Percentiles rank a stretch among this genome's conserved stretches.
These are phyloP conservation scores for Agapornis roseicollis DNA, from an alignment of 2,113 vertebrate genomes.

Conservation along the genomic window DNA sequence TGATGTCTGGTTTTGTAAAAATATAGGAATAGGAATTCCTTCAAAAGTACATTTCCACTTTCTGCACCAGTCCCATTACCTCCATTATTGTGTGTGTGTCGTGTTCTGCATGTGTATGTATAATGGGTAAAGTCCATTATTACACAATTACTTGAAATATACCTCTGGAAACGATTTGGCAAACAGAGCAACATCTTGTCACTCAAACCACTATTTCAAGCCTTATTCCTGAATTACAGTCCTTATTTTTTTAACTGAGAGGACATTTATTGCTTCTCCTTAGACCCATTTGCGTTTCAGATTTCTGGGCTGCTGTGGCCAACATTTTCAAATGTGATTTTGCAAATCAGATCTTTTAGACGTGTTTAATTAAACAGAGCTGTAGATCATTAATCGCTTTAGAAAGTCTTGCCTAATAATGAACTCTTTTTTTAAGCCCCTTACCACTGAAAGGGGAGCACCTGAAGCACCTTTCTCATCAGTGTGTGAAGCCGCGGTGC, in stretches of 20 bases:
- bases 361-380: background rate
- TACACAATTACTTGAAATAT: background rate
- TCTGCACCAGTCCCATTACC: background rate
- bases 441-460: background rate
- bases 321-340: background rate
- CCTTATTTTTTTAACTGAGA: background rate
- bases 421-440: background rate
- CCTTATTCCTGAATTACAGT: background rate
- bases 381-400: background rate
- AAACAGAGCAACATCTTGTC: background rate
- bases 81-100: accelerated
- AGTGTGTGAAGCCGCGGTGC: background rate
- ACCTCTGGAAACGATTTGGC: background rate
- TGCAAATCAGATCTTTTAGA: background rate
- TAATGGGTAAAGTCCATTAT: background rate
- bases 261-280: background rate
- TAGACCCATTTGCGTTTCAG: background rate
- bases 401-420: background rate
- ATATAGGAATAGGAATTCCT: background rate
- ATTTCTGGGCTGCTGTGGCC: background rate
- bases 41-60: background rate
- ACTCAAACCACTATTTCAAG: background rate
- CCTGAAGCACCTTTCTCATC: background rate
- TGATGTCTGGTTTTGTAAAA: background rate
- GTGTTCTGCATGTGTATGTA: background rate